Evolutionary conservation across 2,888 invertebrate genomes (phyloP).

Genomic region (Lissonota sp.): DNA sequence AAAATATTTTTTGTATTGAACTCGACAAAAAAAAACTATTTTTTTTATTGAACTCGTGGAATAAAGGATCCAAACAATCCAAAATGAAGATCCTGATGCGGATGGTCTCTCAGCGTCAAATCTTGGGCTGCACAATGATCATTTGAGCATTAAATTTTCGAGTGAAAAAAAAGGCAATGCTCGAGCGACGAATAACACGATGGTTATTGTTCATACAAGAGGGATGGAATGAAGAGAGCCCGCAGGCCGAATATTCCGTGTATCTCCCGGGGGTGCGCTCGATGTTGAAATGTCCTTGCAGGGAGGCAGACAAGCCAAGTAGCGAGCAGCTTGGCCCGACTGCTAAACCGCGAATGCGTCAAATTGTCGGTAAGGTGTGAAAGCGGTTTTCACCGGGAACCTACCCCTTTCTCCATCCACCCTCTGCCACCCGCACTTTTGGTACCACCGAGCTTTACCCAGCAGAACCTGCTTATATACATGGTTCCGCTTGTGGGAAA

Average conservation of each 20-base stretch:
- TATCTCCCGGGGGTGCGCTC: constrained; percentile 50
- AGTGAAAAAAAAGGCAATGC: no score
- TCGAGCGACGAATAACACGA: no score
- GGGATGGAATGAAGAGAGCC: constrained; percentile 43
- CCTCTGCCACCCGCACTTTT: constrained; percentile 2
- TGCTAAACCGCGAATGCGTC: constrained; percentile 66
- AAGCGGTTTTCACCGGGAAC: constrained; percentile 61
- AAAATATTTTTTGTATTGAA: no score
- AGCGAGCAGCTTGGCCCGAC: constrained; percentile 32
- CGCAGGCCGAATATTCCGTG: constrained; percentile 53
- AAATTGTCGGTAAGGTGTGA: constrained; percentile 70
- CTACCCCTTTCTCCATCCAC: constrained; percentile 8
- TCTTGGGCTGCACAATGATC: no score
- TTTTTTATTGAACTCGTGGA: no score
- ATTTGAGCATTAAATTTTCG: no score
- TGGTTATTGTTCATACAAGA: background rate
- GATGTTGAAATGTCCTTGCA: constrained; percentile 39
- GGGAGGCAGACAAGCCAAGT: constrained; percentile 20
- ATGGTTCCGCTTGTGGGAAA: constrained; percentile 18
- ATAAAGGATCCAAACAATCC: no score
- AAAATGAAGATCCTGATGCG: no score
- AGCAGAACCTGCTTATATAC: constrained; percentile 31
- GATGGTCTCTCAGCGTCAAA: no score
- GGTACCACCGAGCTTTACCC: constrained; percentile 14
- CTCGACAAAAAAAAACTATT: no score